Percentiles rank a stretch among this genome's conserved stretches.
phyloP scores from a whole-genome alignment of 1,140 invertebrate species.

The Cherax destructor region DNA sequence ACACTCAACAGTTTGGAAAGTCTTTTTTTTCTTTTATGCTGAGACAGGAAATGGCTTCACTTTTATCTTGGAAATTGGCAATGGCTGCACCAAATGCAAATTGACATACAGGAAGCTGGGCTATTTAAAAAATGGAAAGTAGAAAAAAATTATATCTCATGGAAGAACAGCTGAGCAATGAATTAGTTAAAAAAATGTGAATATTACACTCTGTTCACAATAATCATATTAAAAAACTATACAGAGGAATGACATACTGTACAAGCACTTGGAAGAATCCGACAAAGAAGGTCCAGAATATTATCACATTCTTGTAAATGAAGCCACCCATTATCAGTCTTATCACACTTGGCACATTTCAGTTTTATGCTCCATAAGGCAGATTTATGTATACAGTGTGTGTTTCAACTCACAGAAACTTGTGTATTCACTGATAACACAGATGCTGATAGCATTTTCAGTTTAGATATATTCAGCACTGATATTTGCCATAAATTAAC shows the following conservation, averaged over 20 bases:
- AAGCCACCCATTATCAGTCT: constrained; percentile 39
- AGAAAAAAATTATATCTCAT: constrained; percentile 23
- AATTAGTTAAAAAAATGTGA: constrained; percentile 16
- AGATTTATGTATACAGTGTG: constrained; percentile 61
- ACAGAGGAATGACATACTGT: neutral
- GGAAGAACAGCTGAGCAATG: constrained; percentile 58
- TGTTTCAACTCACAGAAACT: constrained; percentile 23
- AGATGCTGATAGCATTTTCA: constrained; percentile 14
- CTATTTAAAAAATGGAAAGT: constrained; percentile 9
- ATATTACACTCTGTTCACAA: constrained; percentile 25
- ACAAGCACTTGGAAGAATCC: constrained; percentile 14
- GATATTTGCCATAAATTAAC: neutral
- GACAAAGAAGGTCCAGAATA: constrained; percentile 17
- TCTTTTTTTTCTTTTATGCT: constrained; percentile 37
- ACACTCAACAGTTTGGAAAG: constrained; percentile 12
- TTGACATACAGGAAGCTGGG: constrained; percentile 1
- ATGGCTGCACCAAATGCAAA: neutral
- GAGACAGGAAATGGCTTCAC: constrained; percentile 51
- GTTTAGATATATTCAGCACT: constrained; percentile 10
- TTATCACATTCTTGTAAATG: constrained; percentile 9
- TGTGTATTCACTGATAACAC: neutral
- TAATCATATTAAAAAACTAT: neutral
- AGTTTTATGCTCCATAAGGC: constrained; percentile 52
- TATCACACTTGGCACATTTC: constrained; percentile 63
- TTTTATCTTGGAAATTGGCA: constrained; percentile 17